A percentile compares a stretch with the other conserved stretches of the same genome.
Evolutionary conservation across 2,113 vertebrate genomes (phyloP).

Genomic region (Eurystomus gularis): DNA sequence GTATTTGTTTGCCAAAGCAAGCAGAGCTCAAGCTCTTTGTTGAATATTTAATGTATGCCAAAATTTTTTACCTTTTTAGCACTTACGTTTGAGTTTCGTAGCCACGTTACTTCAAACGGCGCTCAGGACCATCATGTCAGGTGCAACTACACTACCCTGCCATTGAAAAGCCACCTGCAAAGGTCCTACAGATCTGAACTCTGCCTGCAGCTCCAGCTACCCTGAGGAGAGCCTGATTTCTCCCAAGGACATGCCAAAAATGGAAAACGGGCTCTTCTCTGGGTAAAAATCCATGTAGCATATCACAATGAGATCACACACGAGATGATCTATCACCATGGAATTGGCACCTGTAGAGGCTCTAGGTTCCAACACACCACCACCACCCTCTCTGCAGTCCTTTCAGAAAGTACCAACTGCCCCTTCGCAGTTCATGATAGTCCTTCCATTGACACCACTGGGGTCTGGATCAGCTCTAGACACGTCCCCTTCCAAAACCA

Average conservation of each 20-base stretch:
- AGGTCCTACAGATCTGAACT: background rate
- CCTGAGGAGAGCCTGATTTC: background rate
- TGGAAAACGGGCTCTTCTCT: background rate
- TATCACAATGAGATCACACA: background rate
- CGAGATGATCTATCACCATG: background rate
- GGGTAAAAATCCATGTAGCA: background rate
- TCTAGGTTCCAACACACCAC: background rate
- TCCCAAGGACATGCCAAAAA: background rate
- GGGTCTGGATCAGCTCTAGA: background rate
- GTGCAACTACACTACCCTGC: background rate
- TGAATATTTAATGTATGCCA: slow-evolving; percentile 60
- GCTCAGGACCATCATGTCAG: background rate
- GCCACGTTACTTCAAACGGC: background rate
- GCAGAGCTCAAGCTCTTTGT: slow-evolving; percentile 40
- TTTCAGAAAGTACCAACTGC: background rate
- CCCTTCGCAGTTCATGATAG: background rate
- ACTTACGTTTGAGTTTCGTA: background rate
- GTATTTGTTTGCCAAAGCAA: slow-evolving; percentile 71
- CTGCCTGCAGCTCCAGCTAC: background rate
- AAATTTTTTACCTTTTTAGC: slow-evolving; percentile 42
- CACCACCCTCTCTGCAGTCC: background rate
- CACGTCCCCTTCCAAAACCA: background rate
- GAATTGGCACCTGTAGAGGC: background rate
- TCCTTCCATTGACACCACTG: background rate
- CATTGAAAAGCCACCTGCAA: background rate